Base-by-base conservation (phyloP, 2,113 vertebrate genomes). In the Gymnogyps californianus region DNA sequence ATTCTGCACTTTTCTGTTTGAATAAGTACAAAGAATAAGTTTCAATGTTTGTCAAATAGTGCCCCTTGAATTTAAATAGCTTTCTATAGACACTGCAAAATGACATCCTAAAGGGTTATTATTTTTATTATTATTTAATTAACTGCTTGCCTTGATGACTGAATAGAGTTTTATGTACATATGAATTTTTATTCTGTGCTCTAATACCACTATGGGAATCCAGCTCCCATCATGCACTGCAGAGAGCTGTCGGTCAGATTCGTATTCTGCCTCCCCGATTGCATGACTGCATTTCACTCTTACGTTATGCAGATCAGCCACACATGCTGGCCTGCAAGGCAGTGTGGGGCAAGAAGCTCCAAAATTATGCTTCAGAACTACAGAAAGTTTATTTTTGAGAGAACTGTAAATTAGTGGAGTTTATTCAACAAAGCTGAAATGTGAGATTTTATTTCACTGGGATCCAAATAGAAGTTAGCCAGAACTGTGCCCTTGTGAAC, bases 301-400 rank as follows among this genome's bases (percentile, higher is more conserved):
- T 8, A 54, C 34, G 16, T 64, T 66, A 15, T 7, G 11, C 28
- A 59, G 11, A 11, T 64, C 34, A 65, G 46, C 21, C 36, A 52
- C 40, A 47, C 0, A 0, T 71, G n/a, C 24, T 70, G 34, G 31
- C 25, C 83, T 83, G 42, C 15, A 61, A 65, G 42, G 36, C 16
- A 38, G 3, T 5, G 2, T 55, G 47, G 9, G 69, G 29, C 26
- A 74, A 78, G 72, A 81, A 81, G 20, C 14, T 57, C 67, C 54
- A 81, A 62, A 72, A 26, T 12, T 34, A 3, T 36, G 8, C 7
- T 65, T 65, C 32, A 52, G 13, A 47, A 76, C 44, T 74, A 57
- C 1, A 6, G 51, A n/a, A 66, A 51, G 4, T 64, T 81, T 62
- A 8, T 9, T n/a, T 74, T 32, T 42, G 31, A n/a, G 36, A 70